Base-by-base conservation (phyloP, 2,797 vertebrate species). In the Ceryle rudis region DNA sequence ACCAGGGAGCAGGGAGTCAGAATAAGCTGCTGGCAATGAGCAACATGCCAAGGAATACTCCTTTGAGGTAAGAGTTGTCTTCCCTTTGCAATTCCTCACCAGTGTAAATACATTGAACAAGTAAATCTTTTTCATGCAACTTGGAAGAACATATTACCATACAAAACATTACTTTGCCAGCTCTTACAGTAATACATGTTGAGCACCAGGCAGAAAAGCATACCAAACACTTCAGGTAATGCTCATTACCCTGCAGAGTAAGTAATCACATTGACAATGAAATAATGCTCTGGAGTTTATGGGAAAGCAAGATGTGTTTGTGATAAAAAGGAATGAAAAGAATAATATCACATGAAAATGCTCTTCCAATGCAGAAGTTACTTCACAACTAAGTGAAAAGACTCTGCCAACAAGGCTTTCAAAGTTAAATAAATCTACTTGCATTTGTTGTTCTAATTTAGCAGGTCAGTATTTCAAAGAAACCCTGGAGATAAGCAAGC, bases 371-470 rank as follows among this genome's bases (percentile, higher is more conserved):
- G 7, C 14, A 92, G 61, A 81, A 95, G 33, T 81, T 83, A 60
- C 22, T 87, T 77, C 72, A 84, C 19, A 80, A 67, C 7, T 72
- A 95, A 96, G 42, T 89, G 22, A 78, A 96, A 94, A 82, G 22
- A 33, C 14, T 81, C 39, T 92, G 51, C 89, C 62, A 92, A 89
- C 14, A 86, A 93, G 81, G 44, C 64, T 96, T 96, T 96, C 66
- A 92, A 93, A 93, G 39, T 96, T 93, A 92, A 91, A 96, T 89
- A 95, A 93, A 81, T 94, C 29, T 83, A 26, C 41, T 90, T 60
- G 6, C 39, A 8, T 58, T 86, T 86, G 73, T 58, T 96, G n/a
- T 49, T 93, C 54, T 93, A 89, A 95, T 96, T 85, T 86, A 79
- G 47, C 28, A 88, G 51, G 58, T 67, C 79, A 94, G 47, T 66